Percentiles rank a stretch among this genome's conserved stretches.
These are phyloP conservation scores for Epizoanthus ramosus DNA, from an alignment of 92 coral and sea anemone species.

Conservation along the genomic window DNA sequence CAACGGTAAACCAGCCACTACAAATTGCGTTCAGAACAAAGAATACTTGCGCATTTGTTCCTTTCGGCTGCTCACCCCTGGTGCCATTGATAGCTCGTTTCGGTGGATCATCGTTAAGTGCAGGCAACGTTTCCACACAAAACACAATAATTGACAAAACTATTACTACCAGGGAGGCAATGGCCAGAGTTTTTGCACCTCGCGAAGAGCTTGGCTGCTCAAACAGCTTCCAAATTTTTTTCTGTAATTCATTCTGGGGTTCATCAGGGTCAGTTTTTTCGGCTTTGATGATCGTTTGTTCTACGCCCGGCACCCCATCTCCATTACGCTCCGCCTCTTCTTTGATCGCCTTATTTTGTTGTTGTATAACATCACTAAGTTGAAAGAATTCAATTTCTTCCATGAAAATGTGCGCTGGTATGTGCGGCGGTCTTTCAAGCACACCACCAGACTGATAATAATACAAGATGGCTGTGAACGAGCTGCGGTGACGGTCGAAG, in stretches of 20 bases:
- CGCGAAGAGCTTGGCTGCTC: conserved; percentile 83
- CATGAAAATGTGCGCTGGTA: conserved; percentile 77
- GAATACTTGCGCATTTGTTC: conserved; percentile 49
- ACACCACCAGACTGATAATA: conserved; percentile 95
- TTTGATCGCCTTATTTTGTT: conserved; percentile 66
- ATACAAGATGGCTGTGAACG: conserved; percentile 92
- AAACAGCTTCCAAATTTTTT: conserved; percentile 77
- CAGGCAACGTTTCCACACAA: conserved; percentile 92
- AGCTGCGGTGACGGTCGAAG: conserved; percentile 95
- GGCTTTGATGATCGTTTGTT: not conserved
- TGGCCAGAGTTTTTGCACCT: conserved; percentile 76
- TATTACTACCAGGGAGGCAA: conserved; percentile 76
- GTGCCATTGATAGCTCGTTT: conserved; percentile 50
- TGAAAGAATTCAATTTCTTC: conserved; percentile 92
- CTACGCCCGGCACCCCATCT: not conserved
- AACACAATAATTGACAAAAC: conserved; percentile 84
- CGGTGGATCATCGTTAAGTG: conserved; percentile 51
- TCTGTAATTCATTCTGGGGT: conserved; percentile 66
- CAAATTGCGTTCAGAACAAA: conserved; percentile 81
- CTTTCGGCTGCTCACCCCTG: conserved; percentile 20
- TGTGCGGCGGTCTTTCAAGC: conserved; percentile 81
- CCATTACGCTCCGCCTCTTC: conserved; percentile 45
- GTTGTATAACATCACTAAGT: conserved; percentile 80
- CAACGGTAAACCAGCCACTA: conserved; percentile 92
- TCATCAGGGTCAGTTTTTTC: conserved; percentile 54